A percentile compares a stretch with the other conserved stretches of the same genome.
phyloP scores from a whole-genome alignment of 1,140 invertebrate species.

The Chironomus tepperi region DNA sequence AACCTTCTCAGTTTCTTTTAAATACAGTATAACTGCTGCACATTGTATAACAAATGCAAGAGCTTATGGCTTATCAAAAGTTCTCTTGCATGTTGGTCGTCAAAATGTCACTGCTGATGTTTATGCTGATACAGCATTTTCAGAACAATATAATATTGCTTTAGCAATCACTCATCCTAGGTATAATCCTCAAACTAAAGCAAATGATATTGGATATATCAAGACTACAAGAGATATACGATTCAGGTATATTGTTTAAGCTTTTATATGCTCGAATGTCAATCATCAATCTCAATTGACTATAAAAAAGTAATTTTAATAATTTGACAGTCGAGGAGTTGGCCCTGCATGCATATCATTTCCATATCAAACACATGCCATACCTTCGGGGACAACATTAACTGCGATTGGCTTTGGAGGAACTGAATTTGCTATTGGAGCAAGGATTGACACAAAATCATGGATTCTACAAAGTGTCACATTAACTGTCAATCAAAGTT shows the following conservation, averaged over 20 bases:
- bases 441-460: background rate
- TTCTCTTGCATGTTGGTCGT: background rate
- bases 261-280: no score
- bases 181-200: background rate
- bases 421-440: background rate
- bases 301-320: background rate
- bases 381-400: background rate
- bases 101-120: background rate
- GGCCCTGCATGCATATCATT: slow-evolving; percentile 1
- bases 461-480: background rate
- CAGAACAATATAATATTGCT: background rate
- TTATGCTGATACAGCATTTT: background rate
- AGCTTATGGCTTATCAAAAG: background rate
- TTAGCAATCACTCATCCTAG: background rate
- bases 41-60: background rate
- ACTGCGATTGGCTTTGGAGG: background rate
- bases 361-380: background rate
- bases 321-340: background rate
- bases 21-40: background rate
- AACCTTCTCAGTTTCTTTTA: background rate
- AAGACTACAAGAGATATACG: background rate
- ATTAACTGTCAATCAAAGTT: background rate
- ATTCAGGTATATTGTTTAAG: background rate
- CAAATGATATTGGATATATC: background rate
- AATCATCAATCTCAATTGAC: background rate